Conservation (phyloP, 30 jellyfish, hydroid and myxozoan species). For the Aurelia sp. region DNA sequence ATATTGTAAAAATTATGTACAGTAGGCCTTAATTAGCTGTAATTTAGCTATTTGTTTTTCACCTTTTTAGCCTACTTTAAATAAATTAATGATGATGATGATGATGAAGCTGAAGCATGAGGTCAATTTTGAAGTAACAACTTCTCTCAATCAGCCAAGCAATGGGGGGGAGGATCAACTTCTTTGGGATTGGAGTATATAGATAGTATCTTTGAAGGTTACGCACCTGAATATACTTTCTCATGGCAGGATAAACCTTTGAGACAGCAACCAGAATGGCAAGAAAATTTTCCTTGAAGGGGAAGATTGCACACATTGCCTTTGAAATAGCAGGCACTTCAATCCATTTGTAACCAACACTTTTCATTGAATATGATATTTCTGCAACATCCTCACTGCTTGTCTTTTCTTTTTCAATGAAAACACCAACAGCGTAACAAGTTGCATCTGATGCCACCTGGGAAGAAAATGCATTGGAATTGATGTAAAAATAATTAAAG, state of each 20-base stretch:
- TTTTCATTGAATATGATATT: slow-evolving; percentile 35
- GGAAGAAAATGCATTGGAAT: background rate
- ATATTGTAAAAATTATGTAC: too few relatives aligned
- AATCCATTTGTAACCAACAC: slow-evolving; percentile 43
- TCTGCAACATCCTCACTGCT: slow-evolving; percentile 28
- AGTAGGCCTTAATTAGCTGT: too few relatives aligned
- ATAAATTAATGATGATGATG: too few relatives aligned
- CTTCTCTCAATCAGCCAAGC: too few relatives aligned
- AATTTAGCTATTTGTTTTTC: too few relatives aligned
- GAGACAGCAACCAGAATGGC: slow-evolving; percentile 56
- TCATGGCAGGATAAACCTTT: slow-evolving; percentile 60
- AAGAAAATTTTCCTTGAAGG: slow-evolving; percentile 51
- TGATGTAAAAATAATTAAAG: too few relatives aligned
- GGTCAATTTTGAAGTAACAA: too few relatives aligned
- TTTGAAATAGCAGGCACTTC: slow-evolving; percentile 39
- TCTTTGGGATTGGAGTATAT: too few relatives aligned
- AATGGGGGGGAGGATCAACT: too few relatives aligned
- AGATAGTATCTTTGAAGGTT: background rate
- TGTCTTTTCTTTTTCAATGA: slow-evolving; percentile 53
- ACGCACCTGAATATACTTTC: slow-evolving; percentile 22
- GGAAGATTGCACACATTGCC: slow-evolving; percentile 61
- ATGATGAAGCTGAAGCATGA: too few relatives aligned
- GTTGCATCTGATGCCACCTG: slow-evolving; percentile 56
- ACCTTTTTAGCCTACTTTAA: too few relatives aligned
- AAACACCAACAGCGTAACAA: slow-evolving; percentile 52